Conservation (phyloP, 2,113 vertebrate genomes). For the Pimephales promelas region DNA sequence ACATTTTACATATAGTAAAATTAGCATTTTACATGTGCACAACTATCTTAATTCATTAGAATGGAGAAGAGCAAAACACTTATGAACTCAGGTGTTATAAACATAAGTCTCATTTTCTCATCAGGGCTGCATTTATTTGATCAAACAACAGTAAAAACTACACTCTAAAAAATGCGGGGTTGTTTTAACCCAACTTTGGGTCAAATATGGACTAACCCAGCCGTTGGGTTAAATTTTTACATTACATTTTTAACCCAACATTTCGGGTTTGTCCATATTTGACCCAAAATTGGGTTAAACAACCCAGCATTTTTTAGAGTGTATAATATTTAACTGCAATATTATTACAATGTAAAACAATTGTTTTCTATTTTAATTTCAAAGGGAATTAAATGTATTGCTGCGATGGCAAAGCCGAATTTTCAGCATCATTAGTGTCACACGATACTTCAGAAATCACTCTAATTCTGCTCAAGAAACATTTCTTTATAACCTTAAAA, state of each 20-base stretch:
- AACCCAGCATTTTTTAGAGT: no score
- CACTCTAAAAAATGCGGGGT: no score
- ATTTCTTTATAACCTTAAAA: neutral
- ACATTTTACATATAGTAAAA: neutral
- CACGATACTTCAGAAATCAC: neutral
- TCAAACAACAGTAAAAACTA: neutral
- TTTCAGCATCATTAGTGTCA: neutral
- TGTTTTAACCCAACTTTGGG: no score
- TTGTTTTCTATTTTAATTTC: neutral
- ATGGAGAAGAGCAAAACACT: neutral
- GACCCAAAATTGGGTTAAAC: no score
- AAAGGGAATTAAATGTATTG: neutral
- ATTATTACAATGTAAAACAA: neutral
- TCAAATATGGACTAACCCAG: no score
- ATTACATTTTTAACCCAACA: no score
- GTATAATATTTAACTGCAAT: neutral
- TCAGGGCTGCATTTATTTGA: neutral
- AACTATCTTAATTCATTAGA: neutral
- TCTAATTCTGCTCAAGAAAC: neutral
- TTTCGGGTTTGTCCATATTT: no score
- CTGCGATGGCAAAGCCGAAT: neutral
- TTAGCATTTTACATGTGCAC: neutral
- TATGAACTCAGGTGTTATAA: neutral
- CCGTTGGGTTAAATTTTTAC: no score
- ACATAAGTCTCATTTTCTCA: neutral